phyloP scores from a whole-genome alignment of 2,113 vertebrate species.

The Ochotona princeps region DNA sequence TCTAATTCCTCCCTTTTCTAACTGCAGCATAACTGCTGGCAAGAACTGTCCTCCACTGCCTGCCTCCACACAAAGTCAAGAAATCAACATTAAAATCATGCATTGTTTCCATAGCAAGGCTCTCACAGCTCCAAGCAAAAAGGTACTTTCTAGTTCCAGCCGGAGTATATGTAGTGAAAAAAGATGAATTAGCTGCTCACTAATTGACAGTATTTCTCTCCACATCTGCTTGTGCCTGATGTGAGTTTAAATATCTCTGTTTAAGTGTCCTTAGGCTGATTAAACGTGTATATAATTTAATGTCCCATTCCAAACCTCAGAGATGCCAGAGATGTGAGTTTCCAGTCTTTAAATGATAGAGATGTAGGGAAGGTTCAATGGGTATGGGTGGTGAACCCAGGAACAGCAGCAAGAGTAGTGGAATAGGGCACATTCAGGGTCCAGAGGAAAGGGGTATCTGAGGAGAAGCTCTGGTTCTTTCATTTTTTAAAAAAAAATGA shows the following conservation, averaged over 20 bases:
- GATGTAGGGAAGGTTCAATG: neutral
- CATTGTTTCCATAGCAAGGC: constrained; percentile 75
- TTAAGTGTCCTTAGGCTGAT: constrained; percentile 65
- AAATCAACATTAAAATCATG: constrained; percentile 78
- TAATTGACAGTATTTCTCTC: constrained; percentile 81
- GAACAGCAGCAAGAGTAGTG: neutral
- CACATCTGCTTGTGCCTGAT: constrained; percentile 67
- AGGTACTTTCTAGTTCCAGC: constrained; percentile 70
- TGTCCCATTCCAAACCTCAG: constrained; percentile 53
- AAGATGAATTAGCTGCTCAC: constrained; percentile 80
- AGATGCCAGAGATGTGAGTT: constrained; percentile 28
- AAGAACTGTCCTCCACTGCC: constrained; percentile 62
- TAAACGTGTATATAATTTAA: constrained; percentile 74
- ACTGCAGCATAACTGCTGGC: constrained; percentile 50
- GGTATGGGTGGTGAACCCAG: neutral
- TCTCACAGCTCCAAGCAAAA: constrained; percentile 69
- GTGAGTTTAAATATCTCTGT: constrained; percentile 73
- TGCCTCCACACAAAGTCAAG: constrained; percentile 65
- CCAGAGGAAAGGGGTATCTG: neutral
- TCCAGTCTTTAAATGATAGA: neutral
- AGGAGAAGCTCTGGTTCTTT: neutral
- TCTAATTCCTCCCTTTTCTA: constrained; percentile 60
- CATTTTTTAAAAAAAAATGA: too few species aligned
- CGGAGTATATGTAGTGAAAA: constrained; percentile 61
- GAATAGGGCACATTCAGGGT: neutral